Conservation (phyloP, 1,140 invertebrate genomes). For the Leucophenga varia region DNA sequence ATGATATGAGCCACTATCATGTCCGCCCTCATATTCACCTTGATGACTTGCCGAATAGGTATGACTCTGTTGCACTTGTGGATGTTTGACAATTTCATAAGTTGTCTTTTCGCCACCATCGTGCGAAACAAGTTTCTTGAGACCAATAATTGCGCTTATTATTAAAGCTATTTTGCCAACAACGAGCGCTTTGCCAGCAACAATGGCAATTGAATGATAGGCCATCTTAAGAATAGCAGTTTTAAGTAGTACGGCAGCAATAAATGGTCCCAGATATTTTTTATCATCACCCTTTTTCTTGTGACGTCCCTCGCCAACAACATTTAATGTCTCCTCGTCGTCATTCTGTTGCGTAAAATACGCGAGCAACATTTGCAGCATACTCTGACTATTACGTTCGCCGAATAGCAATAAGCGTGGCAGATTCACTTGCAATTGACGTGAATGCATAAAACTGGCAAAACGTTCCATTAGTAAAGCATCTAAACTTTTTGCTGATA, state of each 20-base stretch:
- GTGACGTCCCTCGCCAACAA: slow-evolving; percentile 53
- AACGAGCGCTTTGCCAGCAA: slow-evolving; percentile 70
- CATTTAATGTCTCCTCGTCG: slow-evolving; percentile 9
- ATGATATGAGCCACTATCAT: slow-evolving; percentile 61
- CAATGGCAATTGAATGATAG: slow-evolving; percentile 71
- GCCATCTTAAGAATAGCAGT: slow-evolving; percentile 71
- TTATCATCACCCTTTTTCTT: slow-evolving; percentile 64
- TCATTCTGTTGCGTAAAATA: slow-evolving; percentile 32
- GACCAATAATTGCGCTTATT: slow-evolving; percentile 71
- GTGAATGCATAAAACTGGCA: slow-evolving; percentile 62
- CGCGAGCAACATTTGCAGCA: slow-evolving; percentile 34
- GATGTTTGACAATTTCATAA: slow-evolving; percentile 81
- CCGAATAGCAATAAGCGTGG: slow-evolving; percentile 52
- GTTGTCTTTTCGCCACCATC: slow-evolving; percentile 74
- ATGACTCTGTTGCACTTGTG: slow-evolving; percentile 74
- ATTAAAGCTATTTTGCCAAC: slow-evolving; percentile 67
- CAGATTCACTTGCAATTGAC: slow-evolving; percentile 63
- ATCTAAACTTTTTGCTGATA: slow-evolving; percentile 59
- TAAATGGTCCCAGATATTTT: slow-evolving; percentile 62
- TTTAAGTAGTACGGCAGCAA: slow-evolving; percentile 67
- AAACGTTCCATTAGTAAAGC: slow-evolving; percentile 62
- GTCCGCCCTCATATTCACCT: slow-evolving; percentile 66
- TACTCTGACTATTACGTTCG: slow-evolving; percentile 43
- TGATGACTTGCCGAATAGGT: slow-evolving; percentile 74
- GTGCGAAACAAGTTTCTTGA: slow-evolving; percentile 71